Base-by-base conservation (phyloP, 1,140 invertebrate species). In the Riptortus pedestris region DNA sequence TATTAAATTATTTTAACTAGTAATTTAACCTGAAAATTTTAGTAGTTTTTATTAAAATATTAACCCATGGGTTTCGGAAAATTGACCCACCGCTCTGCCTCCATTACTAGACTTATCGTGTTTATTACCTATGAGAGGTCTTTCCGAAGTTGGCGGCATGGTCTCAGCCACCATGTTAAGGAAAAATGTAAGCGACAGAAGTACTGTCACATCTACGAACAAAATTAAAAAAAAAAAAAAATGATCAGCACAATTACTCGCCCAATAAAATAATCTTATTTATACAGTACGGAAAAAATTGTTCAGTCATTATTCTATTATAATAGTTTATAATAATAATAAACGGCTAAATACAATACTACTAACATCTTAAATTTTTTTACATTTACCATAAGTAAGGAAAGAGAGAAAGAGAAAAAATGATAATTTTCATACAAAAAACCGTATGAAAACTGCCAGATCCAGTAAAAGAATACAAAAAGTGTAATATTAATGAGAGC, bases 101-200 rank as follows among this genome's bases (percentile, higher is more conserved):
- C 65, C 65, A 63, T 63, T 18, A 38, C 33, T 59, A 38, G 51
- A 63, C 59, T 45, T 52, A 31, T n/a, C 43, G 18, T 43, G 55
- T 64, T 64, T 38, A 65, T 74, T 74, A 84, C 83, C 83, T 75
- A 85, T 84, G 22, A 85, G 74, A 28, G 84, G 84, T 58, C 85
- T 77, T 67, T 85, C 83, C 43, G 81, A 83, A 7, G 83, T 83
- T 38, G 82, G 81, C 64, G 83, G 83, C 71, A 85, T 84, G 43
- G 80, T 76, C 78, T 80, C 72, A 16, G 77, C 80, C 65, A 86
- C 76, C 76, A 86, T 79, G 69, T 87, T 77, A 75, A 87, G 83
- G 75, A 86, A 87, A 71, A 86, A 84, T 69, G 83, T 85, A 70
- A 86, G 75, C 59, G 85, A 85, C 69, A 87, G 81, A 66, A 86